Evolutionary conservation across 2,113 vertebrate species (phyloP), one percentile per base, ranked within the genome.

Genomic region (Macrotus californicus): DNA sequence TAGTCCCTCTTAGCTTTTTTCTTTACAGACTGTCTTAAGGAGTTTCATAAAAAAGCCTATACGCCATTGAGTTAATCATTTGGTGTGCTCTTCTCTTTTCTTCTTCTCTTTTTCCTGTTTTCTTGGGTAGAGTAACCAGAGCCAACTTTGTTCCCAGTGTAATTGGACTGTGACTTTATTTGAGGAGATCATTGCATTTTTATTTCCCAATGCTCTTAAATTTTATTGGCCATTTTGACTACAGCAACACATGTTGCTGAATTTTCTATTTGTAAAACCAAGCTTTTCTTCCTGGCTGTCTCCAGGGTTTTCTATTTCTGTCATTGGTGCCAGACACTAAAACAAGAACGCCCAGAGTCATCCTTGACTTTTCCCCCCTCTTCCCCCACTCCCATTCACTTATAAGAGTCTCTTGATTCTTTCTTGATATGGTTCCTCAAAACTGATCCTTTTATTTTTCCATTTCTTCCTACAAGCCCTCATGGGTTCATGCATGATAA

Each of bases 251-350:
- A 77, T 43, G 48, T 31, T 93, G 64, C 87, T 93, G 93, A 87
- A 95, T 94, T 95, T 96, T 95, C 92, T 87, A 9, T 96, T 96
- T 96, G 95, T 91, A 77, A 97, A 97, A 94, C 90, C 86, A 94
- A 95, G 83, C 76, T 90, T 95, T 52, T 77, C 85, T 81, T 92
- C 67, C 59, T 96, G 94, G 93, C 91, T 2, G 6, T 92, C 93
- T 95, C 72, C 88, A 96, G 92, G 89, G 85, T 83, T 87, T 96
- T 95, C 96, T 96, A 95, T 95, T 96, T 96, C 94, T 92, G 91
- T 96, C 91, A 12, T 21, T 69, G 93, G 91, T 95, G 95, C 94
- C 92, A 96, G 97, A 97, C 95, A 94, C 75, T 6, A 31, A 88
- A 89, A 89, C 77, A 86, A 70, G 81, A 82, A 83, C 36, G 76